A percentile compares a stretch with the other conserved stretches of the same genome.
phyloP scores from a whole-genome alignment of 2,797 vertebrate genomes.

The Benthosema pterotum region DNA sequence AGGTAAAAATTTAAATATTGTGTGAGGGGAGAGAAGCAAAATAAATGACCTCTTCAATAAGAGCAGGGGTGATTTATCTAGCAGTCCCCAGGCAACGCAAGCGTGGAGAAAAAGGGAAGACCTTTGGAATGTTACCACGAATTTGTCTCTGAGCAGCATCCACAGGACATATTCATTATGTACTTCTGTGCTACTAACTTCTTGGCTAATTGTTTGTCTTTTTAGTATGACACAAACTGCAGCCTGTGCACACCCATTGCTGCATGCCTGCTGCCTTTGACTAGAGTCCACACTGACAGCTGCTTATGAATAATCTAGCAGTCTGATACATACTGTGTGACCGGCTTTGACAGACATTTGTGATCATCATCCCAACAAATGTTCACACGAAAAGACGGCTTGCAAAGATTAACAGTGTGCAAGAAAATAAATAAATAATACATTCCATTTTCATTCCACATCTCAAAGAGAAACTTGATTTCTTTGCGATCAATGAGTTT shows the following conservation, averaged over 20 bases:
- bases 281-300: slow-evolving; percentile 22
- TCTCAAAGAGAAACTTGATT: no score
- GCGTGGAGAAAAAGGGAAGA: slow-evolving; percentile 8
- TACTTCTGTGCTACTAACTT: not conserved
- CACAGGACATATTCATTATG: not conserved
- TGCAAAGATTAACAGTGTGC: not conserved
- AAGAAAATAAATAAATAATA: not conserved
- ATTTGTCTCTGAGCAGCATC: slow-evolving; percentile 4
- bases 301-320: slow-evolving; percentile 25
- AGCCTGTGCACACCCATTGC: slow-evolving; percentile 6
- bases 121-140: slow-evolving; percentile 22
- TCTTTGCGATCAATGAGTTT: no score
- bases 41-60: slow-evolving; percentile 62
- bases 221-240: not conserved
- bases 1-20: slow-evolving; percentile 66
- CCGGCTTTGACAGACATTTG: slow-evolving; percentile 13
- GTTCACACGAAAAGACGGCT: not conserved
- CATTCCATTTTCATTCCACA: not conserved
- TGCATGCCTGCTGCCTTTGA: slow-evolving; percentile 18
- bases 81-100: slow-evolving; percentile 11
- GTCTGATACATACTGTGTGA: slow-evolving; percentile 16
- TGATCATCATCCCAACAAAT: slow-evolving; percentile 23
- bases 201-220: not conserved
- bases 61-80: slow-evolving; percentile 58
- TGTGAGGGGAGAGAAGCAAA: slow-evolving; percentile 41